Conservation (phyloP, 2,113 vertebrate genomes). For the Rhinichthys klamathensis region DNA sequence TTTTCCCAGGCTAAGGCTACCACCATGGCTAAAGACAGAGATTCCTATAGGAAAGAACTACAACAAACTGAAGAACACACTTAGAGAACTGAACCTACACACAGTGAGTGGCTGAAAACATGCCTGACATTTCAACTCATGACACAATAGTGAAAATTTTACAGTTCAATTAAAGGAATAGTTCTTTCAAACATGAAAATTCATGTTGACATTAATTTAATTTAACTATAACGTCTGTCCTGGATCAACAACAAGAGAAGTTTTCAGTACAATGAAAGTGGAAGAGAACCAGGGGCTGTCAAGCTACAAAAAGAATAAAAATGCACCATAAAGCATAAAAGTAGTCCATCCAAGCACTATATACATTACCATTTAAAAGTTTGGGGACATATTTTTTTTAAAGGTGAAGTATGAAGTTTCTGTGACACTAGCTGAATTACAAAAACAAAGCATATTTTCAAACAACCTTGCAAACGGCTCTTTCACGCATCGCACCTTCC, state of each 20-base stretch:
- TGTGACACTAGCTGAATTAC: no score
- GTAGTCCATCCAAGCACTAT: no score
- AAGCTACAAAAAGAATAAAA: background rate
- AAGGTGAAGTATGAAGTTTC: no score
- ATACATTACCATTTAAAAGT: no score
- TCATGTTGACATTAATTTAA: no score
- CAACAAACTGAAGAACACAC: slow-evolving; percentile 90
- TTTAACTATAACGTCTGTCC: no score
- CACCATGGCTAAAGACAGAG: slow-evolving; percentile 95
- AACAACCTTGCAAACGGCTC: no score
- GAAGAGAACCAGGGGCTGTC: background rate
- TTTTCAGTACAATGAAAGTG: background rate
- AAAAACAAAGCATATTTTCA: no score
- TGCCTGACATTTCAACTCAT: background rate
- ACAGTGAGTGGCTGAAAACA: slow-evolving; percentile 79
- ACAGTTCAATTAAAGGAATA: background rate
- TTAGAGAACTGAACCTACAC: slow-evolving; percentile 92
- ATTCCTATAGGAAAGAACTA: slow-evolving; percentile 97
- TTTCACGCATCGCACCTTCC: no score
- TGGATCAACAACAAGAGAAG: no score
- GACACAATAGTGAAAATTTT: background rate
- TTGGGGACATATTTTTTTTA: no score
- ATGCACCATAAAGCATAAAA: background rate
- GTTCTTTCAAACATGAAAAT: no score
- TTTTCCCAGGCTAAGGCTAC: slow-evolving; percentile 84